These are phyloP conservation scores for Cavia aperea DNA, from an alignment of 2,113 vertebrate genomes.

Conservation along the genomic window DNA sequence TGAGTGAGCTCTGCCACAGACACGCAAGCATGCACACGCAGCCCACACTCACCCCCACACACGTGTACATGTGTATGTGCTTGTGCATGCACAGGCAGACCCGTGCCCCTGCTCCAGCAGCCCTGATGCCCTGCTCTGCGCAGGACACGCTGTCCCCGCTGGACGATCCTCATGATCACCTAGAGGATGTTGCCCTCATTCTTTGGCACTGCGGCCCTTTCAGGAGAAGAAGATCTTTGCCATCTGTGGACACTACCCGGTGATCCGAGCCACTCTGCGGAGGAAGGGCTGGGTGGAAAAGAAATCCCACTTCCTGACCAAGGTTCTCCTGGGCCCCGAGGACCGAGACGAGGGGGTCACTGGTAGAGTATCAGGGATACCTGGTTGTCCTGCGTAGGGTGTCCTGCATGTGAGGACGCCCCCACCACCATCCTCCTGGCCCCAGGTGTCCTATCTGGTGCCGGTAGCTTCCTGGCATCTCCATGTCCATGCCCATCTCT, in stretches of 20 bases:
- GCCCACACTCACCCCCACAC: neutral
- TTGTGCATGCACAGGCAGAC: neutral
- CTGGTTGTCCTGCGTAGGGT: rapidly evolving
- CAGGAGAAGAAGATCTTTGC: constrained; percentile 73
- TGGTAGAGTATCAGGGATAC: neutral
- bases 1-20: neutral
- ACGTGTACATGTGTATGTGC: rapidly evolving
- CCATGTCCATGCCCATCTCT: rapidly evolving
- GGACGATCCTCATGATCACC: rapidly evolving
- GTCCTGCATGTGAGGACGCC: neutral
- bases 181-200: no score
- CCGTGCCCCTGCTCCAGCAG: neutral
- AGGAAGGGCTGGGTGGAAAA: constrained; percentile 74
- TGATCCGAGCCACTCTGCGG: constrained; percentile 56
- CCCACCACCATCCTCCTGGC: rapidly evolving
- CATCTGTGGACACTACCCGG: constrained; percentile 63
- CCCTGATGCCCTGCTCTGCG: neutral
- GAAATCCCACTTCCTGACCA: constrained; percentile 49
- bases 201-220: neutral
- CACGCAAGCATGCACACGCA: neutral
- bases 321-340: rapidly evolving
- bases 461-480: neutral
- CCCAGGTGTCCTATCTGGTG: neutral
- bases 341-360: neutral
- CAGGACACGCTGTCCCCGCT: rapidly evolving